Evolutionary conservation across 2,797 vertebrate genomes (phyloP), one percentile per base, ranked within the genome.

Genomic region (Chanos chanos): DNA sequence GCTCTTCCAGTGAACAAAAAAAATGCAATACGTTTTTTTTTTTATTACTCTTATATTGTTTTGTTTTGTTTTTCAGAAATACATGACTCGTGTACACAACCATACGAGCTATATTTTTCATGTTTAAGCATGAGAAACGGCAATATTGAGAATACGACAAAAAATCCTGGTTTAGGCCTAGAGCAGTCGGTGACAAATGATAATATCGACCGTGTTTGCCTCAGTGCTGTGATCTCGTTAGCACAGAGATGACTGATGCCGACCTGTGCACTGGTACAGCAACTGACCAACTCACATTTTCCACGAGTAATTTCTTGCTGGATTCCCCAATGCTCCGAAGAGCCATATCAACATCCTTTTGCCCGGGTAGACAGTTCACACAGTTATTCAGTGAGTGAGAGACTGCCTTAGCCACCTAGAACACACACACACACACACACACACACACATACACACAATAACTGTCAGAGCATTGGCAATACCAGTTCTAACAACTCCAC

Each of bases 311-410:
- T 81, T 97, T 98, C 85, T 99, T 99, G 89, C 96, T 99, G 69
- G 96, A 93, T 69, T 99, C 96, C 3, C 96, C 96, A 0, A 99
- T 99, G 79, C 94, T 97, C 82, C 96, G 94, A 19, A 99, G 88
- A 48, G 96, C 96, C 86, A 98, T 94, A 51, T 99, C 96, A 51
- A 99, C 96, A 70, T 99, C 96, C 81, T 98, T 99, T 80, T 99
- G 96, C 37, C 96, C 96, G 6, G 96, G 96, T 55, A 99, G 90
- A 82, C 96, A 99, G 74, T 99, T 99, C 62, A 99, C 96, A 1
- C 96, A 99, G 83, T 96, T 99, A 80, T 99, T 99, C 82, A 99
- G 79, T 2, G 95, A 98, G 81, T 98, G 96, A 0, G 96, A 99
- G 51, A 99, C 96, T 0, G 96, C 94, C 86, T 99, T 99, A 66